Base-by-base conservation (phyloP, 2,888 invertebrate species). In the Cheilosia impressa region DNA sequence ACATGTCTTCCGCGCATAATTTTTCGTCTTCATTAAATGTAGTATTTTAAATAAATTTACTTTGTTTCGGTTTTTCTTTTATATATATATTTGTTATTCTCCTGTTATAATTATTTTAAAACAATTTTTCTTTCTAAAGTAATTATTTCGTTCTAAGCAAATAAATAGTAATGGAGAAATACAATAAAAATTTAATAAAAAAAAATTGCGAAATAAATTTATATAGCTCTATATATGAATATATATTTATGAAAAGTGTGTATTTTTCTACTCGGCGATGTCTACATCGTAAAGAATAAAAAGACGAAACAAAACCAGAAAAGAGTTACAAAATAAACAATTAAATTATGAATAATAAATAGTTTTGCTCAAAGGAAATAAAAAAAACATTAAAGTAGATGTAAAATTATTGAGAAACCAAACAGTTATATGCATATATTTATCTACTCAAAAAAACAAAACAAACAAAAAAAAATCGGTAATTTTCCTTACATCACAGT, bases 161-260 rank as follows among this genome's bases (percentile, higher is more conserved):
- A 6, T 31, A 52, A 38, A 47, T 43, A 72, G 15, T 43, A 22
- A 63, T 68, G 58, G 66, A 76, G 60, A 52, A 60, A 76, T 24
- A 58, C 53, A 71, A 71, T 71, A 58, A 58, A 57, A 27, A 22
- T 17, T 34, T 57, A 47, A 75, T 31, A 38, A 55, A 63, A 57
- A 19, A 43, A 38, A 24, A 72, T 27, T n/a, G 22, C 50, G 10
- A 66, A 76, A 58, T 41, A 66, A 76, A 60, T 52, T 55, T 57
- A 52, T 52, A 68, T 68, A 76, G 66, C 58, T 68, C 58, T 66
- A 76, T 60, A 76, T 76, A 58, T 60, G n/a, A 52, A 66, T 66
- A 66, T 76, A 66, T 76, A 76, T 76, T 76, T 76, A 76, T 76
- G 66, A 66, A 76, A 76, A 76, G 76, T 76, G 58, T 76, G 76